Evolutionary conservation across 2,888 invertebrate species (phyloP).

Genomic region (Seira musarum): DNA sequence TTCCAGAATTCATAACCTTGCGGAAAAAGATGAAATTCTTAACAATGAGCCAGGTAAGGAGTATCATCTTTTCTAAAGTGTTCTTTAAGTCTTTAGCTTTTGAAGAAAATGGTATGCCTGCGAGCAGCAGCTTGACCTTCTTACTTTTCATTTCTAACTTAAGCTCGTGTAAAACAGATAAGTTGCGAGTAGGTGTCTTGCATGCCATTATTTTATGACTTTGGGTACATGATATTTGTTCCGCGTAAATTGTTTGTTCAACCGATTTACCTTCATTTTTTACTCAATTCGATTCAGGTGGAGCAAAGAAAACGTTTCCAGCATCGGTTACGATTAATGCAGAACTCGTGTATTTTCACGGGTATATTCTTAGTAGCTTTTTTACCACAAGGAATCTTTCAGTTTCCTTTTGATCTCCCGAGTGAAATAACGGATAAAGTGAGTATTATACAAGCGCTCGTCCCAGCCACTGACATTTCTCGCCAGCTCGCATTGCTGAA

Average conservation of each 20-base stretch:
- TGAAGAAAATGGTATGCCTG: no score
- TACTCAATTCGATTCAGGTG: slow-evolving; percentile 24
- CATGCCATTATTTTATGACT: no score
- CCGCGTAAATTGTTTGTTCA: no score
- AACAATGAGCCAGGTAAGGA: slow-evolving; percentile 58
- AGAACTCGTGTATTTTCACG: slow-evolving; percentile 64
- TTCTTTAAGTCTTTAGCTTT: no score
- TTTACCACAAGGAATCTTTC: slow-evolving; percentile 63
- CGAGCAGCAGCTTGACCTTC: no score
- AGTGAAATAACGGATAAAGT: slow-evolving; percentile 26
- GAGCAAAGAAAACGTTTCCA: slow-evolving; percentile 63
- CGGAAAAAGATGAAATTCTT: slow-evolving; percentile 62
- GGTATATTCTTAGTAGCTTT: slow-evolving; percentile 56
- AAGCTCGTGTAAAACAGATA: no score
- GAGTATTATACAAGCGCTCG: slow-evolving; percentile 24
- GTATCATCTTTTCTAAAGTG: no score
- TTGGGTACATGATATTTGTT: no score
- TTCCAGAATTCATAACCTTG: slow-evolving; percentile 57
- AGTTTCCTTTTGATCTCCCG: slow-evolving; percentile 64
- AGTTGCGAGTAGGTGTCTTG: no score
- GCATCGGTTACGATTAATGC: slow-evolving; percentile 62
- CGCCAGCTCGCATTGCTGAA: slow-evolving; percentile 49
- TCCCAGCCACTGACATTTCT: slow-evolving; percentile 37
- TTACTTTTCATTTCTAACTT: no score
- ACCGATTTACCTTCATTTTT: neutral